Evolutionary conservation across 2,113 vertebrate species (phyloP).

Genomic region (Rhabdomys dilectus): DNA sequence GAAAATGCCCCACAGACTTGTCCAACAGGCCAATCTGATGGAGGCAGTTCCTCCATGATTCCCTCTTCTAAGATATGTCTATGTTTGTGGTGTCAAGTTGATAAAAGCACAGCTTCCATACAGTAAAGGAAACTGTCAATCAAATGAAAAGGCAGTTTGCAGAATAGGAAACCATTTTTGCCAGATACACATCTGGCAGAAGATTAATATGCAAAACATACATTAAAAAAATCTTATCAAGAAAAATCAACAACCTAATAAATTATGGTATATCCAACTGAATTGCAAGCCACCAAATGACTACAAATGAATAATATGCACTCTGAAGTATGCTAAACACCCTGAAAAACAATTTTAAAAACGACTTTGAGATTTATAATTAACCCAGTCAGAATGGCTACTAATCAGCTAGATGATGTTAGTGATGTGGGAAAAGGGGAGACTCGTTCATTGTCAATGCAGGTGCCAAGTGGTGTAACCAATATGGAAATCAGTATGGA

Average conservation of each 20-base stretch:
- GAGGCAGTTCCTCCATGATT: neutral
- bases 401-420: neutral
- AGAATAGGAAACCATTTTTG: neutral
- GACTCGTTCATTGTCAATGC: neutral
- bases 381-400: neutral
- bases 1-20: neutral
- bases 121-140: neutral
- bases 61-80: neutral
- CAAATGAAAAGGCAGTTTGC: neutral
- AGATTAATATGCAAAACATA: neutral
- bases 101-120: neutral
- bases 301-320: neutral
- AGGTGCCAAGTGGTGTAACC: neutral
- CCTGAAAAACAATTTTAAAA: neutral
- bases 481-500: neutral
- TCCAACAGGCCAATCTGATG: neutral
- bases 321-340: neutral
- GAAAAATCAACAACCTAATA: neutral
- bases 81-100: neutral
- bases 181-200: neutral
- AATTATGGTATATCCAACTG: neutral
- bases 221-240: neutral
- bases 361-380: neutral
- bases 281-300: neutral
- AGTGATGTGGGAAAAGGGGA: neutral